These are phyloP conservation scores for Cygnus atratus DNA, from an alignment of 2,113 vertebrate species.

Conservation along the genomic window DNA sequence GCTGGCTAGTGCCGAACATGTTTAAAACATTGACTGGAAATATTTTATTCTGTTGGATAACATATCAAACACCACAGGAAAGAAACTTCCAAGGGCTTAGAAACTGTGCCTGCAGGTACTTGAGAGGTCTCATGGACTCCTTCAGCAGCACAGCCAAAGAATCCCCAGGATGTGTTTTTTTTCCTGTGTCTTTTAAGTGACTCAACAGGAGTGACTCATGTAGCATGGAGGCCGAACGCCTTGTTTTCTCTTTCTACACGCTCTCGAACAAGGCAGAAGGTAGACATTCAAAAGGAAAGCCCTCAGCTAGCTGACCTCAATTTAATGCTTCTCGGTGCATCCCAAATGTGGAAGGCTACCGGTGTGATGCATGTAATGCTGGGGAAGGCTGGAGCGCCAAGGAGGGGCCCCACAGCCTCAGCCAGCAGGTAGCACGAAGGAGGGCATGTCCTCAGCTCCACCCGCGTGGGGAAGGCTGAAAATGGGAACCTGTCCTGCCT, in stretches of 20 bases:
- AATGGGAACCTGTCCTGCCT: background rate
- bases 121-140: background rate
- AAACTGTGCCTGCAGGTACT: conserved; percentile 36
- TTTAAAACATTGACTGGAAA: conserved; percentile 64
- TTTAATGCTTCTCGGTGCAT: background rate
- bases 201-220: background rate
- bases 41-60: conserved; percentile 68
- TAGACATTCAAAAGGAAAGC: background rate
- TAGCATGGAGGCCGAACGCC: background rate
- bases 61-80: conserved; percentile 48
- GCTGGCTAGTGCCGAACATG: conserved; percentile 26
- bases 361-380: accelerated
- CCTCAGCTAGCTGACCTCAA: background rate
- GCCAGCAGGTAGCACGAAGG: background rate
- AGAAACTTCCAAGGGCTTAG: conserved; percentile 52
- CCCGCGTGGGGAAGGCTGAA: accelerated
- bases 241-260: background rate
- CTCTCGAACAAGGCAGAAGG: background rate
- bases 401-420: background rate
- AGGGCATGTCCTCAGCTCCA: accelerated
- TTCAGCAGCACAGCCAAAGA: background rate
- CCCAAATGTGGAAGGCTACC: accelerated
- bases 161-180: background rate
- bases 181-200: background rate
- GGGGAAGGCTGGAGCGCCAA: background rate